Evolutionary conservation across 2,113 vertebrate species (phyloP), one percentile per base, ranked within the genome.

Genomic region (Takifugu flavidus): DNA sequence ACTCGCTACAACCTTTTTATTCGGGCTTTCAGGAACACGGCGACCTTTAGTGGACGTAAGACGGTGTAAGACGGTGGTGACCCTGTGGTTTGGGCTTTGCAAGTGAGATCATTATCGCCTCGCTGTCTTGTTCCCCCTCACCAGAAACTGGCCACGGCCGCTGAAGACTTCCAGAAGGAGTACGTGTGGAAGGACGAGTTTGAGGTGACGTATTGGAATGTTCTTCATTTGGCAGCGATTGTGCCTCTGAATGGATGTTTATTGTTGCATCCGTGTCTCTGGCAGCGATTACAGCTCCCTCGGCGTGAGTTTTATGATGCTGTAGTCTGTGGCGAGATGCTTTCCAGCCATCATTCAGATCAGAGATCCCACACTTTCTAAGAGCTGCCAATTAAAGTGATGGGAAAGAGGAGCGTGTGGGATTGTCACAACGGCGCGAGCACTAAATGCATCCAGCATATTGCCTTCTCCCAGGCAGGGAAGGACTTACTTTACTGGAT

Each of bases 171-270:
- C 75, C 97, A 99, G 89, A 92, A 91, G 72, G 90, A 88, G 1
- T 95, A 98, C 85, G 85, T 89, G 55, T 99, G 96, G 96, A 93
- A 93, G 62, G 93, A 96, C 13, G 94, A 96, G 46, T 96, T 95
- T 82, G 91, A 89, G 86, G 97, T 99, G 93, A 94, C 88, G 53
- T 31, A 31, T 31, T 47, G 15, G 6, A 47, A 15, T 15, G 45
- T 15, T 47, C 1, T 15, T 15, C 14, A 14, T 47, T 3, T 45
- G 11, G 11, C 12, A 13, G 44, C 42, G 42, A 1, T 6, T 43
- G 42, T 45, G 13, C 2, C 44, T 4, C 44, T 45, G 5, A 13
- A 5, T 45, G 44, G 20, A 45, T 45, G 44, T 13, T 2, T 13
- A 12, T 45, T 45, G 29, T 31, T 31, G 29, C 29, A 43, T 61